These are phyloP conservation scores for Hypsopygia costalis DNA, from an alignment of 2,888 invertebrate species.

Conservation along the genomic window DNA sequence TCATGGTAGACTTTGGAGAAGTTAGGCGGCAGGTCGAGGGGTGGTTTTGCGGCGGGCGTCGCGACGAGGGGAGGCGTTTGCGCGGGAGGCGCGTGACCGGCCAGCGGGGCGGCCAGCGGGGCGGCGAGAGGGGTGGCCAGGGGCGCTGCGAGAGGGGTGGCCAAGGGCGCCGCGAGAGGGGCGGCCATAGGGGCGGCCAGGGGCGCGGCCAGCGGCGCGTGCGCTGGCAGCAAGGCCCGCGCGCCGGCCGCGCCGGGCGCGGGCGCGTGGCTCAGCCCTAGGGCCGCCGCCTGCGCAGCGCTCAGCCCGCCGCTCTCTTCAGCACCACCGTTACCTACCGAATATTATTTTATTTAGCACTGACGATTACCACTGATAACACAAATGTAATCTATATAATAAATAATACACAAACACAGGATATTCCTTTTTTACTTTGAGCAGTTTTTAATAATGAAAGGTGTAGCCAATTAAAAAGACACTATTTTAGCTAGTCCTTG, in stretches of 20 bases:
- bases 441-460: too few species aligned
- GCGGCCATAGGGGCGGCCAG: slow-evolving; percentile 30
- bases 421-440: too few species aligned
- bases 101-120: background rate
- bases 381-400: too few species aligned
- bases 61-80: slow-evolving; percentile 24
- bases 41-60: slow-evolving; percentile 25
- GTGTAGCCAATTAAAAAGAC: too few species aligned
- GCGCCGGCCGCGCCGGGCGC: slow-evolving; percentile 50
- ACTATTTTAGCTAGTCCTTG: too few species aligned
- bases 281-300: slow-evolving; percentile 67
- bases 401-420: too few species aligned
- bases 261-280: slow-evolving; percentile 60
- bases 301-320: slow-evolving; percentile 45
- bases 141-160: slow-evolving; percentile 25
- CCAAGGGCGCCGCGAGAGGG: slow-evolving; percentile 26
- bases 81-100: slow-evolving; percentile 16
- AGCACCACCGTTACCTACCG: slow-evolving; percentile 13
- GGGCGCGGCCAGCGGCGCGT: slow-evolving; percentile 32
- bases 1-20: slow-evolving; percentile 62
- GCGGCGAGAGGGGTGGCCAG: too few species aligned
- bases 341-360: too few species aligned
- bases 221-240: slow-evolving; percentile 50
- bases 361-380: too few species aligned
- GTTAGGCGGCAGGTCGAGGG: slow-evolving; percentile 48